phyloP scores from a whole-genome alignment of 2,888 invertebrate species.

The Arctia plantaginis region DNA sequence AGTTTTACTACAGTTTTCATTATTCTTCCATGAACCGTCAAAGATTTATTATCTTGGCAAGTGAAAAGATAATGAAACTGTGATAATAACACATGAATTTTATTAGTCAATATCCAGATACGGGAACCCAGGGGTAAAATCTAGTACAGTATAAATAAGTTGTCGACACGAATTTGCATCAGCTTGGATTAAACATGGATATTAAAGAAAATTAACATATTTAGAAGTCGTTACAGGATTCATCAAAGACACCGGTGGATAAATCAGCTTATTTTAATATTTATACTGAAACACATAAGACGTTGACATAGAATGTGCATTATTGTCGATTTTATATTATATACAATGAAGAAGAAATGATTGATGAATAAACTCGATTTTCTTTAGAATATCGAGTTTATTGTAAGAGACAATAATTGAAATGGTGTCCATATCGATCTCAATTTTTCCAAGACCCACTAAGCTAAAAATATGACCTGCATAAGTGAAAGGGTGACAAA shows the following conservation, averaged over 20 bases:
- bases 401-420: background rate
- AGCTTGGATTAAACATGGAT: background rate
- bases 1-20: no score
- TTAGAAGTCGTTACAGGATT: background rate
- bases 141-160: background rate
- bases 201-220: constrained; percentile 14
- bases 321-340: no score
- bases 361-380: no score
- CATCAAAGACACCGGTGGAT: background rate
- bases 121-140: background rate
- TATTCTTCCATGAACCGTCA: no score
- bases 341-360: no score
- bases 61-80: no score
- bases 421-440: background rate
- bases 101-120: no score
- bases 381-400: no score
- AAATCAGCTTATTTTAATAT: background rate
- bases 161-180: background rate
- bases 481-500: constrained; percentile 66
- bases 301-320: no score
- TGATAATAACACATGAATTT: no score
- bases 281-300: background rate
- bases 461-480: constrained; percentile 49
- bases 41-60: no score
- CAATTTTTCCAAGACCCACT: constrained; percentile 46